These are phyloP conservation scores for Euwallacea similis DNA, from an alignment of 1,140 invertebrate species.

Conservation along the genomic window DNA sequence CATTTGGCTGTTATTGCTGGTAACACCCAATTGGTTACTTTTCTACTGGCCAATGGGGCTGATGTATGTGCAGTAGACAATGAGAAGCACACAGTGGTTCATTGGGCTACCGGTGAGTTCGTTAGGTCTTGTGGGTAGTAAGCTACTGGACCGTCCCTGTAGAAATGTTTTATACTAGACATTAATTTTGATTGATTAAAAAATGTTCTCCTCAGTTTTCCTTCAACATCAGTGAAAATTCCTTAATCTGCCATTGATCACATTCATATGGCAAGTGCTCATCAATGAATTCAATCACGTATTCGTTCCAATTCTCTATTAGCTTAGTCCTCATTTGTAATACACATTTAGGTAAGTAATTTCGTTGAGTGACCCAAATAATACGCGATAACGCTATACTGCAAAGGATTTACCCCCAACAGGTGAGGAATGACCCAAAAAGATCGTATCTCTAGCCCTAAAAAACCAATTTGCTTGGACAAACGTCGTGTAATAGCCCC, in stretches of 20 bases:
- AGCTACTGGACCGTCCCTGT: no score
- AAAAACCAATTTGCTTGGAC: no score
- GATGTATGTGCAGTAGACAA: conserved; percentile 87
- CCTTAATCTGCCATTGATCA: no score
- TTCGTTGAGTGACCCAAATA: no score
- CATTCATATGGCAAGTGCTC: no score
- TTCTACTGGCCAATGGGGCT: conserved; percentile 78
- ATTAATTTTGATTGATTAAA: neutral
- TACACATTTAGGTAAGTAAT: no score
- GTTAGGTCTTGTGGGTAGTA: neutral
- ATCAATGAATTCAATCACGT: no score
- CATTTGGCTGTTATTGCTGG: conserved; percentile 92
- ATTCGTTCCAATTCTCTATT: no score
- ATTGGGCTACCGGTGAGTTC: conserved; percentile 92
- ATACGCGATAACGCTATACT: no score
- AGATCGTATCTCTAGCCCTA: neutral
- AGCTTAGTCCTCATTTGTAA: no score
- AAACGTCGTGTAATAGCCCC: no score
- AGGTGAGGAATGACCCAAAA: neutral
- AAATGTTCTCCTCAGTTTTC: neutral
- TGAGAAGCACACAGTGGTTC: conserved; percentile 93
- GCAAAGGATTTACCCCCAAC: neutral
- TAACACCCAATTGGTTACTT: conserved; percentile 78
- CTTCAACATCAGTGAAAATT: neutral
- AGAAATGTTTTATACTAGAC: no score